Base-by-base conservation (phyloP, 1,140 invertebrate genomes). In the Aporrectodea caliginosa region DNA sequence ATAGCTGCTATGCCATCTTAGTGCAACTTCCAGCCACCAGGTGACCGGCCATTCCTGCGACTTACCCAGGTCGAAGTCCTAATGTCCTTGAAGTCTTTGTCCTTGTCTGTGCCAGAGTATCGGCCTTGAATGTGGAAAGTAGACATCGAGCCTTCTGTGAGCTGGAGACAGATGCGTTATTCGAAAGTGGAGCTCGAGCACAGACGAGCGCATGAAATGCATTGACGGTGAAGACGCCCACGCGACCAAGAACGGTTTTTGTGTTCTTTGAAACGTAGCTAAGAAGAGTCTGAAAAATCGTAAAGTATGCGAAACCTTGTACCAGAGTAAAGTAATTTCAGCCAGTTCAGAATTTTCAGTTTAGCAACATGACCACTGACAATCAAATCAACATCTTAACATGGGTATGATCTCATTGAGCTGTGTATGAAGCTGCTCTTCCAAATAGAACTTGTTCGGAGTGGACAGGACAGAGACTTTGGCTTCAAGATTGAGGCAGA, bases 121-220 rank as follows among this genome's bases (percentile, higher is more conserved):
- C 75, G 35, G 35, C n/a, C 29, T 76, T 76, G 75, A 76, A 76
- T 29, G 32, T 76, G 22, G 75, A 76, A 1, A 76, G 43, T n/a
- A 35, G 75, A 76, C 75, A 76, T 31, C 43, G 43, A 22, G 34
- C n/a, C 33, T 76, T 76, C 16, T 76, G 75, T 27, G 35, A 43
- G 33, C 35, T 43, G n/a, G 35, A 29, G 6, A n/a, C 75, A 68
- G 75, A 29, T 0, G 29, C 33, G 6, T 76, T 76, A 16, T 27
- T 22, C 2, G 73, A 69, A 1, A 80, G 22, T 1, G 81, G 81
- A 34, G 75, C 95, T 76, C 97, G 91, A 32, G 96, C 95, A 87
- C 96, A 98, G 79, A 98, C 97, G 88, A 97, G 96, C 81, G 96
- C 96, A 87, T 99, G 96, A 90, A 98, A 97, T 73, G 95, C 97